phyloP scores from a whole-genome alignment of 2,113 vertebrate genomes.

The Aegotheles bennettii region DNA sequence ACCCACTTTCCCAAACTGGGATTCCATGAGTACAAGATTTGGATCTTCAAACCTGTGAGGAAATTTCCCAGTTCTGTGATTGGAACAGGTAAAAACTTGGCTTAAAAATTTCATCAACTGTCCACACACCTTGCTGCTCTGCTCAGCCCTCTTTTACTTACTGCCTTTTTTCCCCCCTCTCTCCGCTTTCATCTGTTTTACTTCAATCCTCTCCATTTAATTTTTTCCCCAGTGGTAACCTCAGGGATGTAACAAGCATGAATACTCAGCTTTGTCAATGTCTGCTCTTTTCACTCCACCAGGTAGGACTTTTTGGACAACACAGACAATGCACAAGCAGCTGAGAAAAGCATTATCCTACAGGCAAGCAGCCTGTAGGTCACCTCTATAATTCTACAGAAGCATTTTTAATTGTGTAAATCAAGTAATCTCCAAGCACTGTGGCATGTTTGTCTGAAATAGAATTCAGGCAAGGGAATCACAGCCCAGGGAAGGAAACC shows the following conservation, averaged over 20 bases:
- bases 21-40: neutral
- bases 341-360: neutral
- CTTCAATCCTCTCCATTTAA: neutral
- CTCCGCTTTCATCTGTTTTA: neutral
- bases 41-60: neutral
- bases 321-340: neutral
- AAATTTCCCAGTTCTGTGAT: neutral
- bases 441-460: neutral
- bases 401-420: neutral
- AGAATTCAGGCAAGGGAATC: neutral
- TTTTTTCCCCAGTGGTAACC: neutral
- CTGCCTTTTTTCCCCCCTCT: neutral
- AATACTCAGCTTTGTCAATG: neutral
- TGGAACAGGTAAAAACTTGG: neutral
- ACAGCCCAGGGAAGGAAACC: neutral
- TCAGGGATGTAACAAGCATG: neutral
- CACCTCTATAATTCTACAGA: neutral
- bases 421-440: neutral
- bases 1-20: fast-evolving
- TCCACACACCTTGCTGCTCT: neutral
- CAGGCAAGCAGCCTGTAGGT: neutral
- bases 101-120: neutral
- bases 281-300: neutral
- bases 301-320: neutral
- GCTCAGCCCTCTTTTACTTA: neutral